Evolutionary conservation across 64 coral and sea anemone species (phyloP).

Genomic region (Actinia equina): DNA sequence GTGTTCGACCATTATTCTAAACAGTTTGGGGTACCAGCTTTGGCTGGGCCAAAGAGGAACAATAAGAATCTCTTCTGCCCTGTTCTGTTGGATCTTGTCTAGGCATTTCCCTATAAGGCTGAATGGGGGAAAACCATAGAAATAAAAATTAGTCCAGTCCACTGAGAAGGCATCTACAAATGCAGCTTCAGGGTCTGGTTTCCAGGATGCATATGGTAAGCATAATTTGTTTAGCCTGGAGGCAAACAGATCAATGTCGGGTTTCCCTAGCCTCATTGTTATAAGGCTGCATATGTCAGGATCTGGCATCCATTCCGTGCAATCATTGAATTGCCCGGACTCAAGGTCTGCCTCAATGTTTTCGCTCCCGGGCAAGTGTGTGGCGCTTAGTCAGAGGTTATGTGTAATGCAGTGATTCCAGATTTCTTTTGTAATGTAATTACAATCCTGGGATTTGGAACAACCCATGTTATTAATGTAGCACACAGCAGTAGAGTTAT

Average conservation of each 20-base stretch:
- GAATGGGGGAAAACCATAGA: constrained; percentile 50
- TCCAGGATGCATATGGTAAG: background rate
- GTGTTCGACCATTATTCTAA: constrained; percentile 22
- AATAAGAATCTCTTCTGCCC: constrained; percentile 19
- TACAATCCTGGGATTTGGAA: constrained; percentile 15
- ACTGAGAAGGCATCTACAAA: constrained; percentile 24
- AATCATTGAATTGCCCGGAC: constrained; percentile 43
- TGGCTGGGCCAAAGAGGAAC: constrained; percentile 37
- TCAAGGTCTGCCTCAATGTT: constrained; percentile 40
- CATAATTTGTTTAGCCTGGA: constrained; percentile 1
- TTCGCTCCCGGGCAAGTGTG: constrained; percentile 26
- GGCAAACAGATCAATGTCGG: constrained; percentile 15
- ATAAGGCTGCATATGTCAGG: background rate
- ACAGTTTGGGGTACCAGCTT: constrained; percentile 5
- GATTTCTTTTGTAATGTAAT: constrained; percentile 22
- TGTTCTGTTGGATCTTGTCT: constrained; percentile 14
- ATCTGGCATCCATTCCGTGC: constrained; percentile 39
- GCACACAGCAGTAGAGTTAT: constrained; percentile 35
- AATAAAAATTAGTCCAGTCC: constrained; percentile 7
- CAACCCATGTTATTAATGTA: constrained; percentile 48
- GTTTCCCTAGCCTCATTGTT: background rate
- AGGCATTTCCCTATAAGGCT: constrained; percentile 19
- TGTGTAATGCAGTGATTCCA: constrained; percentile 20
- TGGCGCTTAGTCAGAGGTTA: constrained; percentile 45
- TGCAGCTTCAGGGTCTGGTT: constrained; percentile 4